Evolutionary conservation across 92 coral and sea anemone genomes (phyloP).

Genomic region (Ricordea florida): DNA sequence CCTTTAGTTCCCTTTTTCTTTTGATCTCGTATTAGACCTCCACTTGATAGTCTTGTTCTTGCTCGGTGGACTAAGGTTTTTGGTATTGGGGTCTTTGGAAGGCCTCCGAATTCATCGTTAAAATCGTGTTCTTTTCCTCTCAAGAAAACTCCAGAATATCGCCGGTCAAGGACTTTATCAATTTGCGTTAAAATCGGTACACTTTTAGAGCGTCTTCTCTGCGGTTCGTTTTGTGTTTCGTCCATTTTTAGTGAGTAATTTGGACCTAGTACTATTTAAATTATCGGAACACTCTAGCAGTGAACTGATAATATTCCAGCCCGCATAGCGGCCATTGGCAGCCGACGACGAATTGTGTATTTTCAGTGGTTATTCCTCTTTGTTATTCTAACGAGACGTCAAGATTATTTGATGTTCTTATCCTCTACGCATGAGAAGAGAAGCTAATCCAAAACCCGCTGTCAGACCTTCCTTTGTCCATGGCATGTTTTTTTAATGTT

Average conservation of each 20-base stretch:
- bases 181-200: constrained; percentile 11
- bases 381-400: not conserved
- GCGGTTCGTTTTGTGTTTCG: not conserved
- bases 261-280: too few relatives aligned
- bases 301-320: not conserved
- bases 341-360: constrained; percentile 16
- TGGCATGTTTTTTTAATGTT: too few relatives aligned
- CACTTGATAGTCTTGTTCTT: constrained; percentile 45
- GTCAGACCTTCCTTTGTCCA: not conserved
- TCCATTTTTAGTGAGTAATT: not conserved
- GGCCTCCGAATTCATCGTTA: too few relatives aligned
- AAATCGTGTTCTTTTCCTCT: not conserved
- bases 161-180: not conserved
- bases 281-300: not conserved
- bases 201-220: constrained; percentile 9
- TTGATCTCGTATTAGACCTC: constrained; percentile 53
- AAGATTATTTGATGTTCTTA: not conserved
- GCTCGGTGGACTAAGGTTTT: not conserved
- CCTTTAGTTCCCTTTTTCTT: not conserved
- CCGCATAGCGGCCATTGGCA: not conserved
- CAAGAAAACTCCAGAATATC: not conserved
- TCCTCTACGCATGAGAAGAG: not conserved
- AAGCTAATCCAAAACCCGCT: not conserved
- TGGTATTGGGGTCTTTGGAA: constrained; percentile 1
- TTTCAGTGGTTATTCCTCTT: constrained; percentile 5